Base-by-base conservation (phyloP, 1,140 invertebrate genomes). In the Magallana angulata region DNA sequence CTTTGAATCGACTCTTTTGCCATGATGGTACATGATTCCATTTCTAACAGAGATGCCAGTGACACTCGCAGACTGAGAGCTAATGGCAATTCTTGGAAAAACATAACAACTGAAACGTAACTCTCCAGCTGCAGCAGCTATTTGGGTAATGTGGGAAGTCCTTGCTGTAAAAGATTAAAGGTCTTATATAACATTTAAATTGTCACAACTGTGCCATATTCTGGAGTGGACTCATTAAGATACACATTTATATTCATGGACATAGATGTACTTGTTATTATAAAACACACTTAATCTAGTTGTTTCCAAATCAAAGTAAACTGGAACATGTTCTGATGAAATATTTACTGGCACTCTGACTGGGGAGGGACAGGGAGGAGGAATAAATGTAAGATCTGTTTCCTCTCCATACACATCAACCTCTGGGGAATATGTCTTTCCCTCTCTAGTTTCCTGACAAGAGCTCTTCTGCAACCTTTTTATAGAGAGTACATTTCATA, bases 121-220 rank as follows among this genome's bases (percentile, higher is more conserved):
- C 24, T 64, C 81, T 57, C 85, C 85, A 62, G 76, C 60, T 30
- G 71, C 85, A 82, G 85, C 85, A 62, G 85, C 85, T 62, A 87
- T 87, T 16, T 87, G 85, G 24, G 76, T 87, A 57, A 87, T 87
- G n/a, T 82, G 80, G 7, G 85, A 87, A 59, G 57, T 62, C 48
- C 85, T 58, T 64, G 57, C 85, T 87, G 80, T 62, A 87, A 86
- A 59, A 81, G 36, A 36, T 36, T 36, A 36, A 36, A 36, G 36
- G 36, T 36, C 36, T 36, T 36, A 36, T 4, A 36, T 36, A 36
- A 36, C 1, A 36, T 36, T 24, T 24, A 24, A 24, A 24, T 36
- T 36, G 36, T 36, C 36, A 36, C 36, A 36, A 36, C 1, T 36
- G 36, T 36, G 36, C 36, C 18, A 24, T 24, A 24, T 24, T 24